Conservation (phyloP, 2,888 invertebrate genomes). For the Podabrus alpinus region DNA sequence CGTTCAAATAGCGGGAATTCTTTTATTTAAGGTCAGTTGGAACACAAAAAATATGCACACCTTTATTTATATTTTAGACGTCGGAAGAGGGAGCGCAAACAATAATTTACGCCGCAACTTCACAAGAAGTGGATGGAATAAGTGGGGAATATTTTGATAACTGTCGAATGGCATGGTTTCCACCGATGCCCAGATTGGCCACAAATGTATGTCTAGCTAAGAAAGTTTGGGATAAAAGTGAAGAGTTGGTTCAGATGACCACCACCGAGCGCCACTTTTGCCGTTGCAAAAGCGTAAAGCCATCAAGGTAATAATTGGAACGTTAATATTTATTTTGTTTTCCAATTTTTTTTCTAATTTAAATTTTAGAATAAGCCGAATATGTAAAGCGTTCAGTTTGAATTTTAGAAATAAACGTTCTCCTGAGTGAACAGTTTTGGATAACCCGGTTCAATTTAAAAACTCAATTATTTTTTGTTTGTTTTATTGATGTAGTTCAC, state of each 20-base stretch:
- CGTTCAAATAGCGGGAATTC: not conserved
- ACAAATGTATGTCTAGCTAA: slow-evolving; percentile 70
- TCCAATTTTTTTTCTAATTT: not conserved
- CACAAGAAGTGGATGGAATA: slow-evolving; percentile 72
- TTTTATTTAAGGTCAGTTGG: not conserved
- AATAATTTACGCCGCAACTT: slow-evolving; percentile 73
- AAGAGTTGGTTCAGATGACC: slow-evolving; percentile 69
- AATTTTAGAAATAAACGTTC: not conserved
- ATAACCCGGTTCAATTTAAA: not conserved
- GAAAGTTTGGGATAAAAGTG: slow-evolving; percentile 83
- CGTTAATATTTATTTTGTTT: not conserved
- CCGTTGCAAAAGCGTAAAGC: not conserved
- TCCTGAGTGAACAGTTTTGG: not conserved
- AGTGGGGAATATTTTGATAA: slow-evolving; percentile 82
- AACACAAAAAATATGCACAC: not conserved
- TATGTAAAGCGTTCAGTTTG: not conserved
- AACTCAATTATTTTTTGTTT: not conserved
- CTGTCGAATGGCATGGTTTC: slow-evolving; percentile 66
- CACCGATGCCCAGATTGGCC: slow-evolving; percentile 56
- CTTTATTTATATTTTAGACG: slow-evolving; percentile 63
- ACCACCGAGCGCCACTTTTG: not conserved
- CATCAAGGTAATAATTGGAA: not conserved
- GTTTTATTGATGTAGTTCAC: not conserved
- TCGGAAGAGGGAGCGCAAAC: slow-evolving; percentile 82
- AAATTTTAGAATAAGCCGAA: not conserved